Conservation (phyloP, 2,888 invertebrate species). For the Conops quadrifasciatus region DNA sequence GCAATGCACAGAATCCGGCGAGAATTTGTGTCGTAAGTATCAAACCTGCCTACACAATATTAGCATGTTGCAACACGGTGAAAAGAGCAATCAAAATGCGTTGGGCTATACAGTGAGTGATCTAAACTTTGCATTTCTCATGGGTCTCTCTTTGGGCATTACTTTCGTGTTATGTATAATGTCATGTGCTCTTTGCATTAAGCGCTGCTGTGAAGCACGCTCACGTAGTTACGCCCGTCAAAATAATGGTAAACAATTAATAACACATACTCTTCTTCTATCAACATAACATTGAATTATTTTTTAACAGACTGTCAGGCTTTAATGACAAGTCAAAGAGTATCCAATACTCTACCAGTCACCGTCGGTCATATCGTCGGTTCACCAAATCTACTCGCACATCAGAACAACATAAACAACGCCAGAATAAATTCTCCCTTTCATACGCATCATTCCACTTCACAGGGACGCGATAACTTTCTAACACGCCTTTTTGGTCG, state of each 20-base stretch:
- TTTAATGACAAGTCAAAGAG: conserved; percentile 45
- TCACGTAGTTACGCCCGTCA: too few species aligned
- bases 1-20: conserved; percentile 48
- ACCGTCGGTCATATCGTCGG: conserved; percentile 29
- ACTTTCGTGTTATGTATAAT: conserved; percentile 53
- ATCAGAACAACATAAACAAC: neutral
- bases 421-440: too few species aligned
- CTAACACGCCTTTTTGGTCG: conserved; percentile 61
- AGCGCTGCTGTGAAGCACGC: conserved; percentile 50
- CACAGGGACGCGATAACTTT: conserved; percentile 52
- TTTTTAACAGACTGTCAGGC: too few species aligned
- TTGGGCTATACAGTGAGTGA: conserved; percentile 49
- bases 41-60: conserved; percentile 54
- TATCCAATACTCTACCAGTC: conserved; percentile 34
- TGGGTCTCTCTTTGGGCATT: conserved; percentile 56
- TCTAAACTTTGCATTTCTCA: conserved; percentile 55
- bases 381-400: conserved; percentile 27
- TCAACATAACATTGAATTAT: too few species aligned
- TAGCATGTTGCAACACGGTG: conserved; percentile 44
- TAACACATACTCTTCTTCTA: too few species aligned
- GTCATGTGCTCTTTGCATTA: conserved; percentile 54
- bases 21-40: conserved; percentile 53
- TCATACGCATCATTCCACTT: conserved; percentile 37
- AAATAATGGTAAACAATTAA: too few species aligned
- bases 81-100: neutral